Percentiles rank a stretch among this genome's conserved stretches.
phyloP scores from a whole-genome alignment of 2,113 vertebrate genomes.

The Erinaceus europaeus region DNA sequence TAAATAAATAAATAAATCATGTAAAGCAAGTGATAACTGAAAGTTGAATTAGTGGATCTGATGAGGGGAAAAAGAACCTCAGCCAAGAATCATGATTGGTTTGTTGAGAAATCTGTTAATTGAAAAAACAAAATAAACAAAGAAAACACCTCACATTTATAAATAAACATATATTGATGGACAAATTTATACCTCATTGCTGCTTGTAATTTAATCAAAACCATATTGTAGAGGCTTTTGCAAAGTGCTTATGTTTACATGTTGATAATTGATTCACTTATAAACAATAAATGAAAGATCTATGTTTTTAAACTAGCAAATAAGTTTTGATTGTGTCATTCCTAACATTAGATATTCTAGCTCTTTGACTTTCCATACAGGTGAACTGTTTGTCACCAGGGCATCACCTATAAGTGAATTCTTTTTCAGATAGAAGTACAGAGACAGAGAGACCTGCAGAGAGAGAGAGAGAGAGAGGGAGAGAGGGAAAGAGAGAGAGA shows the following conservation, averaged over 20 bases:
- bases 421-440: too few species aligned
- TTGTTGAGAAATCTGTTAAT: slow-evolving; percentile 26
- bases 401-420: too few species aligned
- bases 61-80: slow-evolving; percentile 19
- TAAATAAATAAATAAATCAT: too few species aligned
- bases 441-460: too few species aligned
- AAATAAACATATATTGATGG: slow-evolving; percentile 6
- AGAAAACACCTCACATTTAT: slow-evolving; percentile 4
- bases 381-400: too few species aligned
- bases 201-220: slow-evolving; percentile 79
- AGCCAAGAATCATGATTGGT: background rate
- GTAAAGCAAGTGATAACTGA: background rate
- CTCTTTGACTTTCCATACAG: background rate
- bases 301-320: background rate
- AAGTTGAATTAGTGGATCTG: background rate
- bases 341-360: background rate
- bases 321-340: background rate
- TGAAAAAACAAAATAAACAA: background rate
- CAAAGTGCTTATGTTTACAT: slow-evolving; percentile 89
- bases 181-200: background rate
- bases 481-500: too few species aligned
- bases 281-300: slow-evolving; percentile 88
- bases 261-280: slow-evolving; percentile 90
- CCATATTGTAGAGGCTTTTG: slow-evolving; percentile 84
- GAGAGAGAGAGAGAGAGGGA: too few species aligned